Evolutionary conservation across 2,113 vertebrate species (phyloP).

Genomic region (Sander lucioperca): DNA sequence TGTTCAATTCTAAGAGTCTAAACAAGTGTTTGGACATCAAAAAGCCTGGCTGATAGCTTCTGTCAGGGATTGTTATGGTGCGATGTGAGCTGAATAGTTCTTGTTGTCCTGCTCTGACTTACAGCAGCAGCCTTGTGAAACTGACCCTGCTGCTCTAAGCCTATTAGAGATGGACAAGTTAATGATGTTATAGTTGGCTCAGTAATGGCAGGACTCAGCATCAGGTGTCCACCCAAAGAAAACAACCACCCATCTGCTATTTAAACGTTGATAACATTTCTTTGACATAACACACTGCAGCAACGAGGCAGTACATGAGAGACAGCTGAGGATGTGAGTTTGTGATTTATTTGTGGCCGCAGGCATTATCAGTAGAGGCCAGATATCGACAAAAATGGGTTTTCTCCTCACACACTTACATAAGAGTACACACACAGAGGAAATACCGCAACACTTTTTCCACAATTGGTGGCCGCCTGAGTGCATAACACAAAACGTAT

Average conservation of each 20-base stretch:
- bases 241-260: conserved; percentile 40
- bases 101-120: conserved; percentile 25
- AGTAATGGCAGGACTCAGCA: neutral
- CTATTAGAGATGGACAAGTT: conserved; percentile 31
- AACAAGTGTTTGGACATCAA: neutral
- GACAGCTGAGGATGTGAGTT: conserved; percentile 56
- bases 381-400: conserved; percentile 54
- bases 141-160: neutral
- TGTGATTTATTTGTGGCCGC: conserved; percentile 52
- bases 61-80: neutral
- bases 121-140: conserved; percentile 15
- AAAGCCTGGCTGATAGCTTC: neutral
- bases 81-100: neutral
- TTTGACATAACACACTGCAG: neutral
- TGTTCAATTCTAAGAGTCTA: neutral
- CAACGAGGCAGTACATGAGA: conserved; percentile 36
- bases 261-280: conserved; percentile 31
- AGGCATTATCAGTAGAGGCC: conserved; percentile 55
- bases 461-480: conserved; percentile 49
- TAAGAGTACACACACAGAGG: conserved; percentile 41
- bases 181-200: conserved; percentile 49
- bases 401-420: conserved; percentile 25
- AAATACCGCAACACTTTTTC: conserved; percentile 48
- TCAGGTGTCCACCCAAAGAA: conserved; percentile 48
- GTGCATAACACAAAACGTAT: conserved; percentile 26